Base-by-base conservation (phyloP, 2,797 vertebrate genomes). In the Crocodylus rhombifer region DNA sequence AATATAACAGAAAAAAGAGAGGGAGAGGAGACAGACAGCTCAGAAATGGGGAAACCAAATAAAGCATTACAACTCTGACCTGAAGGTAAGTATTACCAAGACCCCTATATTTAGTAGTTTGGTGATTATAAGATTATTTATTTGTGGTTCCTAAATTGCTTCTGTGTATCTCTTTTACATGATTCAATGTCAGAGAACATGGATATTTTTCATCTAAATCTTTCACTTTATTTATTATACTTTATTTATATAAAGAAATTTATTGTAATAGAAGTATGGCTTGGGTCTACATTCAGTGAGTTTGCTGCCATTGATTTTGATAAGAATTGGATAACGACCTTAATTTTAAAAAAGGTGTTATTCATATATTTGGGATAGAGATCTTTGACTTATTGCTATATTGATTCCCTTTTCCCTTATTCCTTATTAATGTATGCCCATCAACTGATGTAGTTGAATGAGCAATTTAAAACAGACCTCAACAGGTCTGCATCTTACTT, bases 331-430 rank as follows among this genome's bases (percentile, higher is more conserved):
- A 77, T 14, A 78, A 7, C 25, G 1, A 63, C 7, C 15, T 64
- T 78, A 61, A 13, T 56, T 67, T 78, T 75, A 88, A 51, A 2
- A 62, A 6, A 4, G 78, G 2, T 5, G 16, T 5, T 81, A 82
- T 91, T 86, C 10, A 67, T 84, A 82, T 4, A 73, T 6, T 14
- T 73, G 26, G 55, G 7, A 67, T 13, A 42, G 5, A 75, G 1
- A 14, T 17, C 23, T 58, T n/a, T 63, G 7, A 28, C 2, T 18
- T n/a, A 74, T 30, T 23, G 28, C 55, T 69, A 30, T 57, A 36
- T 63, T 73, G 14, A 6, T 5, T 15, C 10, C 25, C 83, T 76
- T 17, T 1, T 1, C 1, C 0, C 0, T 1, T 7, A 36, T 36
- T 12, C 2, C 6, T 42, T 64, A 15, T 91, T 87, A 57, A 67